Percentiles rank a stretch among this genome's conserved stretches.
Evolutionary conservation across 2,113 vertebrate species (phyloP).

Genomic region (Nasalis larvatus): DNA sequence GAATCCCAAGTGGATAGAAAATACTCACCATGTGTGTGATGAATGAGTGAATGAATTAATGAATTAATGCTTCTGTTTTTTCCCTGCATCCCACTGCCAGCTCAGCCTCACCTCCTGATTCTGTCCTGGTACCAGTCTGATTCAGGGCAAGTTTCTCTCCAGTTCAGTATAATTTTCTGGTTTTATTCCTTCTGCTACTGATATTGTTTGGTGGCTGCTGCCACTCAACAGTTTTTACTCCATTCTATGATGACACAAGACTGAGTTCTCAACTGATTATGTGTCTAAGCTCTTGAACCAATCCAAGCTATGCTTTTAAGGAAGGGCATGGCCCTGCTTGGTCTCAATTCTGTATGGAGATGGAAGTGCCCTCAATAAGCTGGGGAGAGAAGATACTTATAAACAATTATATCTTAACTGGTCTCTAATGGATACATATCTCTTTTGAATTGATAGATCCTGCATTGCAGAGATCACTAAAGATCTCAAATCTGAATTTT

Average conservation of each 20-base stretch:
- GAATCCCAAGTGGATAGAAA: background rate
- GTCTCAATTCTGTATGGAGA: background rate
- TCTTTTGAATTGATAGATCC: background rate
- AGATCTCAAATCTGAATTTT: background rate
- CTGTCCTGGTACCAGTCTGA: background rate
- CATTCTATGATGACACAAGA: background rate
- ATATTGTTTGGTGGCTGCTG: background rate
- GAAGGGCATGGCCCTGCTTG: background rate
- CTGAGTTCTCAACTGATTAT: background rate
- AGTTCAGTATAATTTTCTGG: background rate
- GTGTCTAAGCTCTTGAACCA: background rate
- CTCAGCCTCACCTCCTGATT: background rate
- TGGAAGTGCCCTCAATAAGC: background rate
- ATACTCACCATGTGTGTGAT: background rate
- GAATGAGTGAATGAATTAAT: background rate
- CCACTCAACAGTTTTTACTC: background rate
- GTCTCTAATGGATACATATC: background rate
- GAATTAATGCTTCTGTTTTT: background rate
- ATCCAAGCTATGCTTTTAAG: conserved; percentile 4
- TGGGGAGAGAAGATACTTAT: background rate
- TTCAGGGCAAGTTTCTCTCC: background rate
- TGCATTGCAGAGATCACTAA: background rate
- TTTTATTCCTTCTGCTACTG: background rate
- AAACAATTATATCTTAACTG: background rate
- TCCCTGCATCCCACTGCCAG: background rate